Evolutionary conservation across 2,797 vertebrate species (phyloP).

Genomic region (Pygocentrus nattereri): DNA sequence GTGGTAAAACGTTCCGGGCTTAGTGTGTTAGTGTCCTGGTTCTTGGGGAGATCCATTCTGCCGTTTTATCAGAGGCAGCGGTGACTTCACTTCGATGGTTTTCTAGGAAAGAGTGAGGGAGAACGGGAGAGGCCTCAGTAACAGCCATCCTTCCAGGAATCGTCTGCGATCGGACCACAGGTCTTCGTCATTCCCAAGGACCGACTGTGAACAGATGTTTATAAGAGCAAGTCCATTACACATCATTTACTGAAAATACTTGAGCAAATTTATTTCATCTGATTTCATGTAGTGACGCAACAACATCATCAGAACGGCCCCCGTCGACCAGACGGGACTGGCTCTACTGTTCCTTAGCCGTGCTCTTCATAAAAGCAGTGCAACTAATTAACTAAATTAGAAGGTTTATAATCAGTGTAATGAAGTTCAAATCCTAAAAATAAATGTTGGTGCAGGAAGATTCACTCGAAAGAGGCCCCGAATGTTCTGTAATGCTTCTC

Average conservation of each 20-base stretch:
- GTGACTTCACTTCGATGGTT: constrained; percentile 55
- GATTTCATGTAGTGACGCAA: too few species aligned
- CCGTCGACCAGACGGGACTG: too few species aligned
- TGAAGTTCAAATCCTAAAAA: too few species aligned
- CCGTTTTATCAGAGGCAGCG: constrained; percentile 57
- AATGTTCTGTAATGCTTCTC: too few species aligned
- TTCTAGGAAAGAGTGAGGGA: constrained; percentile 51
- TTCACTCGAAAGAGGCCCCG: too few species aligned
- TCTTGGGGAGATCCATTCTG: constrained; percentile 10
- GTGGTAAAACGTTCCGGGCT: constrained; percentile 20
- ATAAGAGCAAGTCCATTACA: not conserved
- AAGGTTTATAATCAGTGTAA: too few species aligned
- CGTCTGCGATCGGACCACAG: constrained; percentile 71
- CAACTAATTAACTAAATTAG: too few species aligned
- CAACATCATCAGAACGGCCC: too few species aligned
- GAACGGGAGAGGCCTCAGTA: constrained; percentile 78
- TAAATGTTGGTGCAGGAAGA: too few species aligned
- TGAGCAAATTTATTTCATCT: too few species aligned
- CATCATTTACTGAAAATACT: not conserved
- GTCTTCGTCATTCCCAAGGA: constrained; percentile 82
- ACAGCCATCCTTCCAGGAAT: constrained; percentile 94
- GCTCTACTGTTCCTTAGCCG: too few species aligned
- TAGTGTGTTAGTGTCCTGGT: not conserved
- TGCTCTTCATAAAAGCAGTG: too few species aligned
- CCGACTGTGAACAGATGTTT: constrained; percentile 68